Conservation (phyloP, 2,797 vertebrate species). For the Antrozous pallidus region DNA sequence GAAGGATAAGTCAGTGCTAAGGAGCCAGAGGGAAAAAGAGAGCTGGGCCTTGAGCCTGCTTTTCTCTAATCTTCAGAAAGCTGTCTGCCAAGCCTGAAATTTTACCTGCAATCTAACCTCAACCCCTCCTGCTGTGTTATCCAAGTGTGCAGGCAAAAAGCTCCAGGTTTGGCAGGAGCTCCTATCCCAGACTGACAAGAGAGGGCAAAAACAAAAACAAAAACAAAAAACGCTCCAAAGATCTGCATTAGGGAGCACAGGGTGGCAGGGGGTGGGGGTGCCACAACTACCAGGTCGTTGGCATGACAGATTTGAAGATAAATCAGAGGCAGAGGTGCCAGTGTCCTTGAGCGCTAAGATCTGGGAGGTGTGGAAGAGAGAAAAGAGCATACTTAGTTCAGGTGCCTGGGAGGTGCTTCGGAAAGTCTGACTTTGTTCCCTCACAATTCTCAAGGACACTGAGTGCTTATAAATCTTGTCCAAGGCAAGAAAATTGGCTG, state of each 20-base stretch:
- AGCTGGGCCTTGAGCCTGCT: neutral
- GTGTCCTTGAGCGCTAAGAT: neutral
- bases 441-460: neutral
- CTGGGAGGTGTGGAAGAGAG: neutral
- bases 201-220: neutral
- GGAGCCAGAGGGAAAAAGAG: neutral
- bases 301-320: neutral
- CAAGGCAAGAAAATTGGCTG: neutral
- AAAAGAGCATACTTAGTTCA: neutral
- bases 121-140: neutral
- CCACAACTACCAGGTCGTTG: neutral
- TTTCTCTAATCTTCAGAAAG: slow-evolving; percentile 32
- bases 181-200: neutral
- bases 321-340: neutral
- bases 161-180: neutral
- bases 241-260: neutral
- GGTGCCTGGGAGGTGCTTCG: neutral
- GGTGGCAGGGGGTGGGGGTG: neutral
- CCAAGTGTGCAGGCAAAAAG: neutral
- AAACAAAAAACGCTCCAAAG: neutral
- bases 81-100: neutral
- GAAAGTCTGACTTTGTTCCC: neutral
- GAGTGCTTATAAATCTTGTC: neutral
- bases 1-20: neutral
- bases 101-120: neutral